A percentile compares a stretch with the other conserved stretches of the same genome.
These are phyloP conservation scores for Caenorhabditis inopinata DNA, from an alignment of 1,140 invertebrate species.

Conservation along the genomic window DNA sequence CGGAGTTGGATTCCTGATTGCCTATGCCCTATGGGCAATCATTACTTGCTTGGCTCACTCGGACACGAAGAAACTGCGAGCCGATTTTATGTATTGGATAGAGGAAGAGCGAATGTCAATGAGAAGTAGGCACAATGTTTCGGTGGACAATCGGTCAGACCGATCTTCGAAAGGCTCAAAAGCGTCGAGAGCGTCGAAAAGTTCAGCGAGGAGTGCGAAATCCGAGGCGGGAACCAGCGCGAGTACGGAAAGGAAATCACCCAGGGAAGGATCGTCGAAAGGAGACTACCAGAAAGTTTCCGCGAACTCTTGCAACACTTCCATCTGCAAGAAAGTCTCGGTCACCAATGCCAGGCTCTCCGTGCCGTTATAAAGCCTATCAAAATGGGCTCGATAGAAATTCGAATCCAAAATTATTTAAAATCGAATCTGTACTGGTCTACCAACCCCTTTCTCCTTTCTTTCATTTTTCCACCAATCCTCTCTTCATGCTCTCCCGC, in stretches of 20 bases:
- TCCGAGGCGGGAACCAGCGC: slow-evolving; percentile 20
- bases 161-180: slow-evolving; percentile 37
- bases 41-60: not conserved
- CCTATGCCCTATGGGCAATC: slow-evolving; percentile 38
- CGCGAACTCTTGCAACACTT: slow-evolving; percentile 14
- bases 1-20: slow-evolving; percentile 38
- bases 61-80: slow-evolving; percentile 40
- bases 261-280: not conserved
- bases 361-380: not conserved
- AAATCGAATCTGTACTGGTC: no score
- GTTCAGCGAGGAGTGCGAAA: slow-evolving; percentile 25
- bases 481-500: not conserved
- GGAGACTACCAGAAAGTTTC: slow-evolving; percentile 14
- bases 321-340: slow-evolving; percentile 13
- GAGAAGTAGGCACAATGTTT: slow-evolving; percentile 35
- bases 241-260: not conserved
- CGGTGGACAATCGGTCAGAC: slow-evolving; percentile 24
- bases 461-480: not conserved
- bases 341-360: slow-evolving; percentile 9
- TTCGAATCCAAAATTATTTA: no score
- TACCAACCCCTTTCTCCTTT: not conserved
- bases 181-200: slow-evolving; percentile 32
- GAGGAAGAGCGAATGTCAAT: slow-evolving; percentile 45
- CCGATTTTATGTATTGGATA: slow-evolving; percentile 49
- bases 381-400: no score